These are phyloP conservation scores for Stichodactyla mertensii DNA, from an alignment of 64 coral and sea anemone genomes.

Conservation along the genomic window DNA sequence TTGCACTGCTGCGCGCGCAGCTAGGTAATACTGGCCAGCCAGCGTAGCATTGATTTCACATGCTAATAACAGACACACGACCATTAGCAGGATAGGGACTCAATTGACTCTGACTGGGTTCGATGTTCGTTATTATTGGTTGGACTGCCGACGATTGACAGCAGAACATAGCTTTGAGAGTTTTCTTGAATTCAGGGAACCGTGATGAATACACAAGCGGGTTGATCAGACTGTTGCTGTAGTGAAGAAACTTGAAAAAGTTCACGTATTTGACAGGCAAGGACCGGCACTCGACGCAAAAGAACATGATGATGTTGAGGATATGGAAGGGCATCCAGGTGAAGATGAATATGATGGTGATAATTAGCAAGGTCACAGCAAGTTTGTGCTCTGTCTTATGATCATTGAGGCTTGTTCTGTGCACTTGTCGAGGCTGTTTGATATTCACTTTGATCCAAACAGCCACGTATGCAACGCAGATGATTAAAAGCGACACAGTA, in stretches of 20 bases:
- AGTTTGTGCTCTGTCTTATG: constrained; percentile 60
- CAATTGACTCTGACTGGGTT: background rate
- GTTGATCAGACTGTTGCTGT: constrained; percentile 67
- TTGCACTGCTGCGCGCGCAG: background rate
- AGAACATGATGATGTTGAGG: constrained; percentile 68
- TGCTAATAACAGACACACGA: background rate
- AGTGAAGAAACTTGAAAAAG: constrained; percentile 68
- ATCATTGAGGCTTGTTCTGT: background rate
- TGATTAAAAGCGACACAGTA: constrained; percentile 45
- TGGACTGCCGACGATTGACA: constrained; percentile 6
- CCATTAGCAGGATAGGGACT: background rate
- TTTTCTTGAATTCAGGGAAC: constrained; percentile 67
- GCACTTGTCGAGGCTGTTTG: constrained; percentile 1
- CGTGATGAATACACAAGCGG: constrained; percentile 77
- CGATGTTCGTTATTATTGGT: background rate
- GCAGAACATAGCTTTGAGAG: constrained; percentile 38
- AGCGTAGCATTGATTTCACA: background rate
- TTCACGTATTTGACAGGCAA: constrained; percentile 9
- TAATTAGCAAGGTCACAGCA: constrained; percentile 53
- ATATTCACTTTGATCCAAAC: constrained; percentile 57
- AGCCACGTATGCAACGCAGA: constrained; percentile 53
- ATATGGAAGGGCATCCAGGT: constrained; percentile 87
- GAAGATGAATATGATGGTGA: constrained; percentile 67
- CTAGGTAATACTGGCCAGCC: background rate
- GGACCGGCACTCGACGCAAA: constrained; percentile 26